Percentiles rank a stretch among this genome's conserved stretches.
Conservation (phyloP, 37 sponge, comb jelly and placozoan genomes). For the Haliclona indistincta region DNA sequence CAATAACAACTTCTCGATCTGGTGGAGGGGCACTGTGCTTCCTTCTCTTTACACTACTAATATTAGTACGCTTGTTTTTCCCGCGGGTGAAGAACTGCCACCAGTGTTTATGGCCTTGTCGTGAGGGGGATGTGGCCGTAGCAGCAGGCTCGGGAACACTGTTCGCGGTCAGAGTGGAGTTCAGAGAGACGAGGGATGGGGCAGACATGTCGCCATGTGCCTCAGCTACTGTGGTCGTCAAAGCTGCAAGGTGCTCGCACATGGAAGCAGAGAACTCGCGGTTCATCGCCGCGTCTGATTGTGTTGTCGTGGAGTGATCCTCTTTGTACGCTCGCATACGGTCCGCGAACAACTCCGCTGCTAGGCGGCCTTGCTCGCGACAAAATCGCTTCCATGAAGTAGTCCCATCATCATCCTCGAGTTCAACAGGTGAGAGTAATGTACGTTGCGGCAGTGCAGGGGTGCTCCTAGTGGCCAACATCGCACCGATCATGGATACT, state of each 20-base stretch:
- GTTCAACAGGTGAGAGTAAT: too few relatives aligned
- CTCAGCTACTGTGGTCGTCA: neutral
- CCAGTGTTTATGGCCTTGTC: slow-evolving; percentile 18
- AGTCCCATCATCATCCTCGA: neutral
- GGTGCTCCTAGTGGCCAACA: too few relatives aligned
- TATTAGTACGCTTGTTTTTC: slow-evolving; percentile 1
- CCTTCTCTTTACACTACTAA: neutral
- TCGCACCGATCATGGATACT: too few relatives aligned
- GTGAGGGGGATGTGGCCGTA: neutral
- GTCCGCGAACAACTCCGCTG: slow-evolving; percentile 46
- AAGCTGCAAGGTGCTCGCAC: slow-evolving; percentile 17
- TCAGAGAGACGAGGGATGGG: neutral
- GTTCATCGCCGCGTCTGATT: slow-evolving; percentile 31
- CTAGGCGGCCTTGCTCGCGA: slow-evolving; percentile 45
- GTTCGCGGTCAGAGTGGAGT: too few relatives aligned
- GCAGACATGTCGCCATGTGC: neutral
- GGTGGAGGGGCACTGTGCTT: neutral
- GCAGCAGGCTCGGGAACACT: too few relatives aligned
- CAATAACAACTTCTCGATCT: slow-evolving; percentile 1
- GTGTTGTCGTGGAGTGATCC: slow-evolving; percentile 5
- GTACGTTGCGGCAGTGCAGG: too few relatives aligned
- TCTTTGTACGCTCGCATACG: slow-evolving; percentile 29
- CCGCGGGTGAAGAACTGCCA: slow-evolving; percentile 54
- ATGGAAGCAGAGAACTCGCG: slow-evolving; percentile 61
- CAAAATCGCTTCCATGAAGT: slow-evolving; percentile 54